Conservation (phyloP, 2,797 vertebrate species). For the Morus bassanus region DNA sequence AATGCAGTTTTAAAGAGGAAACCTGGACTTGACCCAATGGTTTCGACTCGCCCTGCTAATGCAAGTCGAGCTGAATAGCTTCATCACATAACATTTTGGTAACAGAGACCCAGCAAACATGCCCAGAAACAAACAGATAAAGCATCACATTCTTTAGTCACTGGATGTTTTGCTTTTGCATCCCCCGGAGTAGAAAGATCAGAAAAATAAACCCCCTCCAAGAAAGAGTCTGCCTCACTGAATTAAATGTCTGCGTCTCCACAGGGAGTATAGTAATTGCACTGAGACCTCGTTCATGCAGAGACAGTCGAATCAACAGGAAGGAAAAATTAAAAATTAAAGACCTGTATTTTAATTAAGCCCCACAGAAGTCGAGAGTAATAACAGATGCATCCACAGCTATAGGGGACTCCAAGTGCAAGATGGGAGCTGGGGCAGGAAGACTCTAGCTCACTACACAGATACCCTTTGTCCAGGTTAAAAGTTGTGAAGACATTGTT, state of each 20-base stretch:
- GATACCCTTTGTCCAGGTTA: background rate
- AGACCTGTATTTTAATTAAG: conserved; percentile 63
- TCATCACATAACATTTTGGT: background rate
- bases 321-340: conserved; percentile 65
- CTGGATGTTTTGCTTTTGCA: background rate
- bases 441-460: background rate
- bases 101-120: background rate
- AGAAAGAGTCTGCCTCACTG: background rate
- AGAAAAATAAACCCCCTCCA: conserved; percentile 32
- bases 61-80: background rate
- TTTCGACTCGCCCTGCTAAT: background rate
- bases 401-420: background rate
- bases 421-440: background rate
- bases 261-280: conserved; percentile 50
- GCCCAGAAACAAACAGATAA: background rate
- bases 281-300: background rate
- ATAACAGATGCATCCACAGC: background rate
- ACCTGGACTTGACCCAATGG: background rate
- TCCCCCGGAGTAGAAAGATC: background rate
- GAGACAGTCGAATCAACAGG: conserved; percentile 37
- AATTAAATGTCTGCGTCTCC: conserved; percentile 49
- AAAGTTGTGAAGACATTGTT: background rate
- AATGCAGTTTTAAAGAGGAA: background rate
- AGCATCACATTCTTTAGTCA: background rate
- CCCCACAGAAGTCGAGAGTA: background rate